Evolutionary conservation across 2,797 vertebrate species (phyloP).

Genomic region (Enteromius paludinosus): DNA sequence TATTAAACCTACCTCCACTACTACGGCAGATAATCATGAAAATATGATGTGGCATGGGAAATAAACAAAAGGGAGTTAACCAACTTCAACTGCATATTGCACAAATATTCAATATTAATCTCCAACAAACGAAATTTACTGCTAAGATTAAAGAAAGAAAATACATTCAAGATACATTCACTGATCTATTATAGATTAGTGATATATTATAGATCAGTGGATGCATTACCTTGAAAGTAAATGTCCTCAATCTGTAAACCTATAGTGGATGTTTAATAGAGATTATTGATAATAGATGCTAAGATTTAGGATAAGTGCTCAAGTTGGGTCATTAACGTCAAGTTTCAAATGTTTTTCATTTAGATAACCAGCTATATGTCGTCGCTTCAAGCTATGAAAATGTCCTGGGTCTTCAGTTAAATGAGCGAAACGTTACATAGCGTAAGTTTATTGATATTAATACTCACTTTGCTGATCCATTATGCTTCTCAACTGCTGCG

Average conservation of each 20-base stretch:
- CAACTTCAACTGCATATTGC: too few relatives aligned
- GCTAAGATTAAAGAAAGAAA: background rate
- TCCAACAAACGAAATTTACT: background rate
- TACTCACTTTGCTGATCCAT: background rate
- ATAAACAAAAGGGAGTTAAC: background rate
- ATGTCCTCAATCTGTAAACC: background rate
- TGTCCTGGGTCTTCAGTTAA: background rate
- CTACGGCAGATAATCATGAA: conserved; percentile 6
- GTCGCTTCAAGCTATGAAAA: background rate
- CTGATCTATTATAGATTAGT: too few relatives aligned
- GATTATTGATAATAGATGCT: background rate
- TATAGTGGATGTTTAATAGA: background rate
- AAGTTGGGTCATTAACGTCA: background rate
- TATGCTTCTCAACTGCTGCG: background rate
- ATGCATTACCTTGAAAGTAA: background rate
- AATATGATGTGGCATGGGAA: background rate
- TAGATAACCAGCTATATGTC: background rate
- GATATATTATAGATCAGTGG: too few relatives aligned
- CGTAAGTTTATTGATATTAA: background rate
- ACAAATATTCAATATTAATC: background rate
- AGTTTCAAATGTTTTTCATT: background rate
- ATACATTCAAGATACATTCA: background rate
- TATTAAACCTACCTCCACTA: background rate
- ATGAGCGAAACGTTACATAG: background rate
- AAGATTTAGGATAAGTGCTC: background rate